These are phyloP conservation scores for Siphlonurus alternatus DNA, from an alignment of 2,888 invertebrate species.

Conservation along the genomic window DNA sequence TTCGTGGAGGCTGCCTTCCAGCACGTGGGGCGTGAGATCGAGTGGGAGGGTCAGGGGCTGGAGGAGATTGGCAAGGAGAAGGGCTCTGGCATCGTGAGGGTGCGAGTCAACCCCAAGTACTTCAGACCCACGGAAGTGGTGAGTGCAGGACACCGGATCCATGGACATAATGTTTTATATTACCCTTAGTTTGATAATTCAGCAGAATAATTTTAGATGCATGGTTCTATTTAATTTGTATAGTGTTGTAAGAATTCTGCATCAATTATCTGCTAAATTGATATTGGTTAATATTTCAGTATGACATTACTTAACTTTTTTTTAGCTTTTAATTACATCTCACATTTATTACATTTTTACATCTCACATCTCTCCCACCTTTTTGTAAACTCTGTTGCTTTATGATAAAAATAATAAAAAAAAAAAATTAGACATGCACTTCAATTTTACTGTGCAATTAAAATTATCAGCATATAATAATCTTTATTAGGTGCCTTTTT, in stretches of 20 bases:
- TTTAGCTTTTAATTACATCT: constrained; percentile 1
- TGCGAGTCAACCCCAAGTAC: constrained; percentile 82
- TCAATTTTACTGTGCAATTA: no score
- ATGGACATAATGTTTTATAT: neutral
- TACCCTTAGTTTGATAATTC: neutral
- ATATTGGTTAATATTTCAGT: no score
- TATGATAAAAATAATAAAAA: no score
- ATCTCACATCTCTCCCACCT: no score
- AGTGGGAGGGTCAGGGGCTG: constrained; percentile 76
- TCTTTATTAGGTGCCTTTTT: no score
- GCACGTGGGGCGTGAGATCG: constrained; percentile 58
- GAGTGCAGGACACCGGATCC: constrained; percentile 30
- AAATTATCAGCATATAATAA: no score
- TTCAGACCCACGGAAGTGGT: constrained; percentile 97
- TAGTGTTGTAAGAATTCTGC: no score
- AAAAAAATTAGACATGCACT: no score
- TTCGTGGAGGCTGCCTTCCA: constrained; percentile 88
- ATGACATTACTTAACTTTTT: no score
- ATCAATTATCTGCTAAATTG: constrained; percentile 2
- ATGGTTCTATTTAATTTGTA: neutral
- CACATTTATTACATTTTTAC: no score
- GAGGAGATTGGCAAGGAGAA: constrained; percentile 67
- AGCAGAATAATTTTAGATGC: neutral
- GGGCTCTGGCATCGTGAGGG: constrained; percentile 52
- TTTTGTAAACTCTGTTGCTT: no score